Conservation (phyloP, 2,888 invertebrate genomes). For the Halictus quadricinctus region DNA sequence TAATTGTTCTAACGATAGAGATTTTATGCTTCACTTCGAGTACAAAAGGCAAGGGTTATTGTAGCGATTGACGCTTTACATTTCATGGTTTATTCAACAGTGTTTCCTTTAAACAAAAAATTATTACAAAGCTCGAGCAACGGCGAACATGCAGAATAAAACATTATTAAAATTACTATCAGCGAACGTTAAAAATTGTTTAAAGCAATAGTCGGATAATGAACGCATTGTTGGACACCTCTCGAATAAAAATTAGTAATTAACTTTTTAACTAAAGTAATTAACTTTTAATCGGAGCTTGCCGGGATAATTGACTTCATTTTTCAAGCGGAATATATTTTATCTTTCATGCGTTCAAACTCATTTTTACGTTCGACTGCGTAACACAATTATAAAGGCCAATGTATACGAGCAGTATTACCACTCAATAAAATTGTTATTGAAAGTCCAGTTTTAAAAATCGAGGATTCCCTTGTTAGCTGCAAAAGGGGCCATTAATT, state of each 20-base stretch:
- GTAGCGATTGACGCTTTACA: background rate
- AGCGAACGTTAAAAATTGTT: background rate
- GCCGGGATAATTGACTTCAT: background rate
- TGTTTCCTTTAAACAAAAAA: background rate
- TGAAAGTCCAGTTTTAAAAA: background rate
- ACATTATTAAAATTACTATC: background rate
- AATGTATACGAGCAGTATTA: background rate
- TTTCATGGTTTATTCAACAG: background rate
- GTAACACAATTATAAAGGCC: background rate
- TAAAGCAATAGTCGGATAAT: background rate
- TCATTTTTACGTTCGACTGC: background rate
- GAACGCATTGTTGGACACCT: background rate
- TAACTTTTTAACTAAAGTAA: background rate
- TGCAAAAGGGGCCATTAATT: background rate
- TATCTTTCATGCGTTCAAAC: background rate
- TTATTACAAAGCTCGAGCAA: background rate
- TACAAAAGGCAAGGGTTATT: background rate
- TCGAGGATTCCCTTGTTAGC: background rate
- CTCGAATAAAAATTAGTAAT: background rate
- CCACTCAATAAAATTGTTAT: background rate
- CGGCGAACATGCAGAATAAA: background rate
- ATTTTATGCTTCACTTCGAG: background rate
- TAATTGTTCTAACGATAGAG: background rate
- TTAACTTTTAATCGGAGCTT: constrained; percentile 5
- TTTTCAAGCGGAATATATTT: background rate